Percentiles rank a stretch among this genome's conserved stretches.
These are phyloP conservation scores for Tenthredo distinguenda DNA, from an alignment of 2,888 invertebrate genomes.

Conservation along the genomic window DNA sequence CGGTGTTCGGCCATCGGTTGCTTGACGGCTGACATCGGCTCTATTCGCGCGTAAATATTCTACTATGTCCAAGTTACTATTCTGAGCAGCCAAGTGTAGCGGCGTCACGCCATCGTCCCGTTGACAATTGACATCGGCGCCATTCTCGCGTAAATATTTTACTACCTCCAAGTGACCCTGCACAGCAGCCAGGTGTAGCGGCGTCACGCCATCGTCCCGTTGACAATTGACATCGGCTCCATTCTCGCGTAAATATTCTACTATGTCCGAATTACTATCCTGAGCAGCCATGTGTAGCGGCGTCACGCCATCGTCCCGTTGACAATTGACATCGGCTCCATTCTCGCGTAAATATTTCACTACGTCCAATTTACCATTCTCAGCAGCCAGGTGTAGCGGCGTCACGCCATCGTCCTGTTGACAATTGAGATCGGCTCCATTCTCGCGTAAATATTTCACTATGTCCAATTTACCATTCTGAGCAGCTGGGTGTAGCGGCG, in stretches of 20 bases:
- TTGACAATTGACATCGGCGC: background rate
- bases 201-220: background rate
- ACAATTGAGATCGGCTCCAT: background rate
- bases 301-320: constrained; percentile 56
- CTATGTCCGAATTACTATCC: constrained; percentile 83
- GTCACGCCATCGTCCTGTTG: background rate
- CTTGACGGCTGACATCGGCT: too few relatives aligned
- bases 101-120: background rate
- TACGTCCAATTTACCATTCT: background rate
- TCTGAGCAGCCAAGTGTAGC: background rate
- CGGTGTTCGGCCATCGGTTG: background rate
- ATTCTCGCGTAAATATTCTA: constrained; percentile 85
- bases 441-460: background rate
- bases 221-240: constrained; percentile 81
- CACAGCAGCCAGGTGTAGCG: background rate
- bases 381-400: background rate
- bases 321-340: background rate
- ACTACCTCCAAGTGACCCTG: background rate
- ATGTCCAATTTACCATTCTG: constrained; percentile 69
- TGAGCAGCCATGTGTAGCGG: constrained; percentile 88
- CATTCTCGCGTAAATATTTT: background rate
- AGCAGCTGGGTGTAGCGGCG: constrained; percentile 67
- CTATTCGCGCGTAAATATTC: too few relatives aligned
- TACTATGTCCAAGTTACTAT: constrained; percentile 83
- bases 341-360: background rate